phyloP scores from a whole-genome alignment of 2,113 vertebrate genomes.

The Neomonachus schauinslandi region DNA sequence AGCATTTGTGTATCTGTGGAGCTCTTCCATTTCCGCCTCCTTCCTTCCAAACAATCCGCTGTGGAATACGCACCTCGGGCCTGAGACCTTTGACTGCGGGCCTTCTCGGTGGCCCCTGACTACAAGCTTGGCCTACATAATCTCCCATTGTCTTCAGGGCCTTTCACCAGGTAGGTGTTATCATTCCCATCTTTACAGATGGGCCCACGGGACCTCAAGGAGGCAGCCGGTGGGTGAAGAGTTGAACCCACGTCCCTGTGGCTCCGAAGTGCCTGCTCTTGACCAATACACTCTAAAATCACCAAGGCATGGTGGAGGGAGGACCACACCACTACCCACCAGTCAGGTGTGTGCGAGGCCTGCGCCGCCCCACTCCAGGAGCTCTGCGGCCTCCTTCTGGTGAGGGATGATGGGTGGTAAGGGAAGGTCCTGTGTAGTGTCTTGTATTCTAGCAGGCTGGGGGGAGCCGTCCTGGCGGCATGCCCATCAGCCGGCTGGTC shows the following conservation, averaged over 20 bases:
- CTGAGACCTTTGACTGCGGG: neutral
- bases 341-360: neutral
- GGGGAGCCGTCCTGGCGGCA: neutral
- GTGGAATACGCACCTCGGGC: fast-evolving
- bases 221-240: neutral
- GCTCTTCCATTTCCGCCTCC: neutral
- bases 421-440: neutral
- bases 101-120: neutral
- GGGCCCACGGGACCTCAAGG: neutral
- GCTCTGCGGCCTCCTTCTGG: neutral
- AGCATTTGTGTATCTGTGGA: neutral
- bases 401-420: neutral
- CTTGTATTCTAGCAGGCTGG: neutral
- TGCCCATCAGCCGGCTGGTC: neutral
- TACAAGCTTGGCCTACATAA: neutral
- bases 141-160: neutral
- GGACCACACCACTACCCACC: too few species aligned
- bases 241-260: neutral
- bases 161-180: neutral
- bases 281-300: neutral
- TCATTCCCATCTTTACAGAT: neutral
- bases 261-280: neutral
- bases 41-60: neutral
- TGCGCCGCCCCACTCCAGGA: neutral
- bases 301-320: fast-evolving